Percentiles rank a stretch among this genome's conserved stretches.
These are phyloP conservation scores for Clarias batrachus DNA, from an alignment of 2,113 vertebrate species.

Conservation along the genomic window DNA sequence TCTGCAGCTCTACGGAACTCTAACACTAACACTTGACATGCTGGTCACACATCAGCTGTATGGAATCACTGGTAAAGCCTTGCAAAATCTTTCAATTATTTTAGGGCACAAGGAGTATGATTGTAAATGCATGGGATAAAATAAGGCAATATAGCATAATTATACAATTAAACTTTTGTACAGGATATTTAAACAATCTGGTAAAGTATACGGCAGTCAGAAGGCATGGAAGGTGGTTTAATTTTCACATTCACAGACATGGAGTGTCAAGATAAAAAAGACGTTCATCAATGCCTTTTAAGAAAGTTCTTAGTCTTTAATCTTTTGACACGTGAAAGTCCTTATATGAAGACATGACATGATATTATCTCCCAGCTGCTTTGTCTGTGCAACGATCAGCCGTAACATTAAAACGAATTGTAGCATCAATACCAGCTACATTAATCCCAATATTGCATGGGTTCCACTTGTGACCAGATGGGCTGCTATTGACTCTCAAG, in stretches of 20 bases:
- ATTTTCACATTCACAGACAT: not conserved
- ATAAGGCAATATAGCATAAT: not conserved
- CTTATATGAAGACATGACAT: too few relatives aligned
- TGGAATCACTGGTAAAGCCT: not conserved
- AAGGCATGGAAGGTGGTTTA: not conserved
- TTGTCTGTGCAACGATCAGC: too few relatives aligned
- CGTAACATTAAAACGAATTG: too few relatives aligned
- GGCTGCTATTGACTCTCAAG: too few relatives aligned
- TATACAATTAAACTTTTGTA: not conserved
- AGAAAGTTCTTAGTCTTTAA: not conserved
- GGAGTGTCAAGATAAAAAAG: not conserved
- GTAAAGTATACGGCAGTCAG: not conserved
- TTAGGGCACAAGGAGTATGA: not conserved
- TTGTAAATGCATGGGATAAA: not conserved
- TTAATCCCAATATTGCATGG: too few relatives aligned
- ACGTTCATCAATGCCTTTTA: not conserved
- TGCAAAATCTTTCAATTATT: not conserved
- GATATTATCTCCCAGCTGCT: too few relatives aligned
- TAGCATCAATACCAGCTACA: too few relatives aligned
- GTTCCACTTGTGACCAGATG: too few relatives aligned
- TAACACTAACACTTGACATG: not conserved
- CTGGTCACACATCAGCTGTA: not conserved
- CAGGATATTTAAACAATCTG: not conserved
- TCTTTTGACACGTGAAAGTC: too few relatives aligned
- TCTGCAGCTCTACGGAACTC: not conserved